phyloP scores from a whole-genome alignment of 2,888 invertebrate genomes.

The Blastobasis adustella region DNA sequence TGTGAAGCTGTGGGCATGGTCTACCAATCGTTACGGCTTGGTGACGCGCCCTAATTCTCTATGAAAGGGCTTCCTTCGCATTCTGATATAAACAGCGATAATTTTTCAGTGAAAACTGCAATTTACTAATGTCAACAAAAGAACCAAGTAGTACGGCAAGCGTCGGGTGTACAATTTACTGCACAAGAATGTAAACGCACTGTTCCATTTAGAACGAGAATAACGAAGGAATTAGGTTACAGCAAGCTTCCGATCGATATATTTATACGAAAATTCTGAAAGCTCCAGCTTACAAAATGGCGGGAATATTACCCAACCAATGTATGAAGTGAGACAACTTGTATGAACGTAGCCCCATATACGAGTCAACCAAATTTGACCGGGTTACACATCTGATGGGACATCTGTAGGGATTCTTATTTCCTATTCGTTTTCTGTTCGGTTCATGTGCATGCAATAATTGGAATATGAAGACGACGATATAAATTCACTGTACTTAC shows the following conservation, averaged over 20 bases:
- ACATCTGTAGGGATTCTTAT: slow-evolving; percentile 64
- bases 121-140: slow-evolving; percentile 48
- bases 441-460: slow-evolving; percentile 32
- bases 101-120: slow-evolving; percentile 16
- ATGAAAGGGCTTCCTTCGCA: slow-evolving; percentile 8
- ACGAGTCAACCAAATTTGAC: slow-evolving; percentile 33
- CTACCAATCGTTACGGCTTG: slow-evolving; percentile 13
- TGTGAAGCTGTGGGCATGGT: slow-evolving; percentile 23
- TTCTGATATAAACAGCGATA: slow-evolving; percentile 9
- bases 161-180: too few relatives aligned
- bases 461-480: slow-evolving; percentile 17
- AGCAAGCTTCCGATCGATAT: slow-evolving; percentile 63
- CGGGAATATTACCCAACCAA: slow-evolving; percentile 56
- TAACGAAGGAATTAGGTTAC: slow-evolving; percentile 51
- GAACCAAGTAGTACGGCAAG: slow-evolving; percentile 4
- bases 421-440: slow-evolving; percentile 52
- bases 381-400: slow-evolving; percentile 59
- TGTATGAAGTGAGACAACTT: slow-evolving; percentile 21
- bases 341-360: slow-evolving; percentile 34
- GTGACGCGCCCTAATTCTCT: slow-evolving; percentile 7
- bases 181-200: slow-evolving; percentile 15
- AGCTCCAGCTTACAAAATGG: slow-evolving; percentile 67
- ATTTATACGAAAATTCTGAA: slow-evolving; percentile 38
- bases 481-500: slow-evolving; percentile 48
- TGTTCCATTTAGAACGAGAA: slow-evolving; percentile 28